Percentiles rank a stretch among this genome's conserved stretches.
Conservation (phyloP, 2,888 invertebrate genomes). For the Plutella xylostella region DNA sequence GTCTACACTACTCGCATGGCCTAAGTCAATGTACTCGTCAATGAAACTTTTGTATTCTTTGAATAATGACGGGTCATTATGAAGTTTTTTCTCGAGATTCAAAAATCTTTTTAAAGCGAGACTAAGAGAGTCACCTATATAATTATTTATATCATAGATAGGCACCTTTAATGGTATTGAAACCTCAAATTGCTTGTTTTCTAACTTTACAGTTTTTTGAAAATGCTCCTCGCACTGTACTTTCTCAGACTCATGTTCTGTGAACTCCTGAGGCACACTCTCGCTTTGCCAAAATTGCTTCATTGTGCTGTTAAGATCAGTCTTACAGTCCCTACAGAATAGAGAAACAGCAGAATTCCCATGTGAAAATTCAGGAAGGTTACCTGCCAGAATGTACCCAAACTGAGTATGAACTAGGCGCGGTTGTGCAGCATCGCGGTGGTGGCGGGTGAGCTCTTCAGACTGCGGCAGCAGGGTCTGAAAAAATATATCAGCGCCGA, state of each 20-base stretch:
- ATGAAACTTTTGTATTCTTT: conserved; percentile 11
- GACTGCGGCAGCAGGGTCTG: neutral
- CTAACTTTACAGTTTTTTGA: neutral
- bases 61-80: conserved; percentile 8
- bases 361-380: neutral
- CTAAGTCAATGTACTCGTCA: conserved; percentile 9
- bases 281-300: neutral
- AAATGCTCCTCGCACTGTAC: neutral
- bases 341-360: neutral
- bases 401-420: neutral
- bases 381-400: neutral
- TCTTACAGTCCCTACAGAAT: neutral
- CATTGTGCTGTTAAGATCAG: neutral
- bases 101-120: neutral
- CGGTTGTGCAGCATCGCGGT: too few species aligned
- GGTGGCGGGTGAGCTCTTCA: neutral
- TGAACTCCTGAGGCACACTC: neutral
- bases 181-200: neutral
- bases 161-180: neutral
- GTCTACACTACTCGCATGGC: conserved; percentile 11
- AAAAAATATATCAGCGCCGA: neutral
- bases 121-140: neutral
- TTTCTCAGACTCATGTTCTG: neutral
- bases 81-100: conserved; percentile 5
- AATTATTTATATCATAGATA: neutral